Conservation (phyloP, 1,140 invertebrate genomes). For the Brachionus manjavacas region DNA sequence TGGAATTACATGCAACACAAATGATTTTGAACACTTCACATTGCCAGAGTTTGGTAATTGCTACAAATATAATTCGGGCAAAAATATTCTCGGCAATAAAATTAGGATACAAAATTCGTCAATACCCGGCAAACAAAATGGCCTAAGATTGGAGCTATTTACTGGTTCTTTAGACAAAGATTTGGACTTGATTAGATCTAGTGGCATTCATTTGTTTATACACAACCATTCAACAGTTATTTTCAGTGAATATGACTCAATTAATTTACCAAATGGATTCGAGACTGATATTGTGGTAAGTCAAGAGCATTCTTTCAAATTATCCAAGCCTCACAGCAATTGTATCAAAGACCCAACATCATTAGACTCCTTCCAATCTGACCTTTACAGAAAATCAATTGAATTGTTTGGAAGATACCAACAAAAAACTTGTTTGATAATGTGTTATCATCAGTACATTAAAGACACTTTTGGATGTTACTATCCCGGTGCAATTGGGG, state of each 20-base stretch:
- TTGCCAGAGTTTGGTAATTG: not conserved
- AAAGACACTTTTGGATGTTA: not conserved
- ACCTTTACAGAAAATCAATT: conserved; percentile 1
- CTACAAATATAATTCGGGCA: not conserved
- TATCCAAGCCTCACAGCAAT: not conserved
- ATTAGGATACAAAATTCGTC: not conserved
- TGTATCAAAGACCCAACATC: not conserved
- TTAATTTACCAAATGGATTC: not conserved
- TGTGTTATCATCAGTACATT: not conserved
- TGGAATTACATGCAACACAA: not conserved
- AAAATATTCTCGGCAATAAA: not conserved
- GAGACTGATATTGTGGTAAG: conserved; percentile 10
- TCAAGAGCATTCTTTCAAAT: not conserved
- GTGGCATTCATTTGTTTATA: conserved; percentile 12
- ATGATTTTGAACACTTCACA: not conserved
- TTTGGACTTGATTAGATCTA: not conserved
- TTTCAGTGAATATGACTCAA: not conserved
- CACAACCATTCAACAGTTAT: not conserved
- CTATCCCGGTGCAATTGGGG: not conserved
- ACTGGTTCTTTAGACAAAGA: not conserved
- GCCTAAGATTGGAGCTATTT: not conserved
- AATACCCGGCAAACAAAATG: not conserved
- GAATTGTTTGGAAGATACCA: not conserved
- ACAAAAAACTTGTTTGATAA: not conserved
- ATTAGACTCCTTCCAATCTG: not conserved